phyloP scores from a whole-genome alignment of 2,888 invertebrate genomes.

The Apodemia mormo region DNA sequence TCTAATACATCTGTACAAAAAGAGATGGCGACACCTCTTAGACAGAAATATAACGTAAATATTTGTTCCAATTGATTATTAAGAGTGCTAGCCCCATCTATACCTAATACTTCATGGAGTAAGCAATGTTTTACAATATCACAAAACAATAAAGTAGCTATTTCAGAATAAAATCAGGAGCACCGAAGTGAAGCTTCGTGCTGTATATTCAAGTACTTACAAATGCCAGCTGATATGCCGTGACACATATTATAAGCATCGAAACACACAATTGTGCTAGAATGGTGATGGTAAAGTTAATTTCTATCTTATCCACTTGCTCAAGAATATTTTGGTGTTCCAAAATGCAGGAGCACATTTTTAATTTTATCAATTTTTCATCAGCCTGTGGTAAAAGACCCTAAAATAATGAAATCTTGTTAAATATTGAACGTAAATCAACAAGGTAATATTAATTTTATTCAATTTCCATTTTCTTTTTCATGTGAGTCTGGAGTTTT shows the following conservation, averaged over 20 bases:
- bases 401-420: slow-evolving; percentile 35
- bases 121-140: no score
- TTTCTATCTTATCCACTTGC: slow-evolving; percentile 51
- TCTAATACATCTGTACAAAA: no score
- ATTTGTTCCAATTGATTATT: no score
- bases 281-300: slow-evolving; percentile 56
- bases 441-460: not conserved
- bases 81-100: no score
- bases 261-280: slow-evolving; percentile 68
- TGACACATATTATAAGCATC: slow-evolving; percentile 68
- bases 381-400: slow-evolving; percentile 41
- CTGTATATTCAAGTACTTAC: slow-evolving; percentile 48
- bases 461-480: no score
- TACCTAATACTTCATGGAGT: no score
- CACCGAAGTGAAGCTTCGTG: no score
- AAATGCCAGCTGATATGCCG: slow-evolving; percentile 67
- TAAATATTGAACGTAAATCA: not conserved
- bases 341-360: slow-evolving; percentile 44
- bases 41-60: no score
- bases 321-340: slow-evolving; percentile 52
- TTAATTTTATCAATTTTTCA: slow-evolving; percentile 38
- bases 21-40: no score
- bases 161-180: no score
- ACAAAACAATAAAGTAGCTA: no score
- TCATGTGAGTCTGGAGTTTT: no score